These are phyloP conservation scores for Anser cygnoides DNA, from an alignment of 2,113 vertebrate genomes.

Conservation along the genomic window DNA sequence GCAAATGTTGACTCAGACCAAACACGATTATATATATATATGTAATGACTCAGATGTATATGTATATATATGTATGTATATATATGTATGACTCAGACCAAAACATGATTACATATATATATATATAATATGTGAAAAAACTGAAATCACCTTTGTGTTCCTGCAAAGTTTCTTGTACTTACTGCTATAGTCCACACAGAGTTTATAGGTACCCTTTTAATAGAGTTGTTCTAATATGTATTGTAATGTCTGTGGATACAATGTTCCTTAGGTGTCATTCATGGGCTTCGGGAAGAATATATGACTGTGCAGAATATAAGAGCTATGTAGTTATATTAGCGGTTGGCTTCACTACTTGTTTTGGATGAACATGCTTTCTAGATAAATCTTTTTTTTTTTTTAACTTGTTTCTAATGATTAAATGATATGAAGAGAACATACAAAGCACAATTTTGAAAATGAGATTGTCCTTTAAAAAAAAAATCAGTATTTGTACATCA, in stretches of 20 bases:
- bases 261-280: neutral
- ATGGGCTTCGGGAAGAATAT: neutral
- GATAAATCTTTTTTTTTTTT: neutral
- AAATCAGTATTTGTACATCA: neutral
- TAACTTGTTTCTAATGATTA: neutral
- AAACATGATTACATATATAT: no score
- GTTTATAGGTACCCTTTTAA: neutral
- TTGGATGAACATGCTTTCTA: neutral
- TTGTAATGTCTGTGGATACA: neutral
- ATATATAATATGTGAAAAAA: neutral
- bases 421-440: neutral
- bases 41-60: no score
- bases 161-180: neutral
- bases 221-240: neutral
- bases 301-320: neutral
- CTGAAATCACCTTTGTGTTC: neutral
- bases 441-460: slow-evolving; percentile 11
- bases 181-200: neutral
- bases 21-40: no score
- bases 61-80: no score
- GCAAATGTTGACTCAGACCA: neutral
- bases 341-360: neutral
- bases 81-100: no score
- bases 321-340: neutral
- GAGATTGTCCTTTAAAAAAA: neutral